Evolutionary conservation across 2,888 invertebrate genomes (phyloP), one percentile per base, ranked within the genome.

Genomic region (Sisyra nigra): DNA sequence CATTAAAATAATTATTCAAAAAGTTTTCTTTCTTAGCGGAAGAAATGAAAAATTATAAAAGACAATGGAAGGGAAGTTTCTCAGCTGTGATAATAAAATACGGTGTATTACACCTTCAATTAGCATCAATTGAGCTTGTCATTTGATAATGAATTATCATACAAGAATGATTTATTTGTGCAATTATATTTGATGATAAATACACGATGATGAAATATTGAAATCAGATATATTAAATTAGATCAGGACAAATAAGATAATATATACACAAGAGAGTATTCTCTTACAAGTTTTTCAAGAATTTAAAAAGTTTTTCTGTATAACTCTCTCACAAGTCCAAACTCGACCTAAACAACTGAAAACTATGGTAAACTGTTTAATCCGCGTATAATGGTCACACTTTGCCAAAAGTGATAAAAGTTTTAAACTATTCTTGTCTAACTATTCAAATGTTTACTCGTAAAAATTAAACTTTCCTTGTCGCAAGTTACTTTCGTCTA

Each of bases 21-120:
- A 52, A 50, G 45, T 50, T 49, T 45, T 41, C 15, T 41, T 41
- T 41, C 31, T 14, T 32, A 30, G 31, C 31, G 11, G 48, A 50
- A 52, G 50, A 59, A 60, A 60, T 60, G 60, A 60, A 58, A 61
- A 61, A 61, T 60, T 59, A 58, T 55, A 54, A 50, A 24, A 54
- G 55, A 60, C 59, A 60, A 60, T 59, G 54, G 48, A 50, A 49
- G 51, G 54, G 52, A 56, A 57, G 56, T 55, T 41, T 14, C 31
- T 38, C n/a, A 13, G 11, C 15, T 38, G 17, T 15, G 9, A 17
- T 17, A 38, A 11, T 17, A 38, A 38, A 38, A 19, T 38, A 18
- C 17, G 34, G 11, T 34, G 38, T 38, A 38, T 19, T 38, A 38
- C 17, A 38, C 38, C 38, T 38, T 38, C 38, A 38, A 38, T 38